Evolutionary conservation across 2,888 invertebrate genomes (phyloP).

Genomic region (Luperina nickerlii): DNA sequence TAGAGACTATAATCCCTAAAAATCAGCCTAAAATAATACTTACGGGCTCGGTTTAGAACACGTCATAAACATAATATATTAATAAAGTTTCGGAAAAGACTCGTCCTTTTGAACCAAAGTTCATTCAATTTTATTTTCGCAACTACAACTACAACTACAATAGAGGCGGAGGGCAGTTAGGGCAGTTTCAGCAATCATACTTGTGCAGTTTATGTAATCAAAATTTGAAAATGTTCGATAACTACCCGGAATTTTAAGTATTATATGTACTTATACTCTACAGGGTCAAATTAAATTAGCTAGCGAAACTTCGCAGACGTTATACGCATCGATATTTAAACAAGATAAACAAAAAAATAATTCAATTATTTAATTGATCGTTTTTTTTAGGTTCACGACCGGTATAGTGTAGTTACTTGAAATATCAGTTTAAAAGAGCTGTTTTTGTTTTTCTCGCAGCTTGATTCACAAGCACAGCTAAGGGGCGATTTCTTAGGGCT

Average conservation of each 20-base stretch:
- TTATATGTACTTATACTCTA: too few species aligned
- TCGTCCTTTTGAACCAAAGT: not conserved
- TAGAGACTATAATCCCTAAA: not conserved
- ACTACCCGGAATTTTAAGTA: not conserved
- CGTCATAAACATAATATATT: not conserved
- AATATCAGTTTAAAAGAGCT: too few species aligned
- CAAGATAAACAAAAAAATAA: not conserved
- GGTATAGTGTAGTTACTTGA: too few species aligned
- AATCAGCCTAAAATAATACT: too few species aligned
- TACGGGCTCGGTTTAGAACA: not conserved
- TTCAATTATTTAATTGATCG: not conserved
- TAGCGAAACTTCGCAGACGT: not conserved
- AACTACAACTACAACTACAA: too few species aligned
- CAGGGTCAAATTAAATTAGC: too few species aligned
- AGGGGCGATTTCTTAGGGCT: not conserved
- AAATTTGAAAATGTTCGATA: too few species aligned
- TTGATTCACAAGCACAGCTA: not conserved
- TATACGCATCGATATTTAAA: too few species aligned
- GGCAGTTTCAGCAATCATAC: not conserved
- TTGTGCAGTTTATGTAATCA: not conserved
- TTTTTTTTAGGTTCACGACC: too few species aligned
- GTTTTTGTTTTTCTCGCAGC: too few species aligned
- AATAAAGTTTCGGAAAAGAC: not conserved
- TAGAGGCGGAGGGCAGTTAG: too few species aligned
- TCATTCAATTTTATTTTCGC: not conserved